phyloP scores from a whole-genome alignment of 2,888 invertebrate species.

The Zhuqinia jingwanae region DNA sequence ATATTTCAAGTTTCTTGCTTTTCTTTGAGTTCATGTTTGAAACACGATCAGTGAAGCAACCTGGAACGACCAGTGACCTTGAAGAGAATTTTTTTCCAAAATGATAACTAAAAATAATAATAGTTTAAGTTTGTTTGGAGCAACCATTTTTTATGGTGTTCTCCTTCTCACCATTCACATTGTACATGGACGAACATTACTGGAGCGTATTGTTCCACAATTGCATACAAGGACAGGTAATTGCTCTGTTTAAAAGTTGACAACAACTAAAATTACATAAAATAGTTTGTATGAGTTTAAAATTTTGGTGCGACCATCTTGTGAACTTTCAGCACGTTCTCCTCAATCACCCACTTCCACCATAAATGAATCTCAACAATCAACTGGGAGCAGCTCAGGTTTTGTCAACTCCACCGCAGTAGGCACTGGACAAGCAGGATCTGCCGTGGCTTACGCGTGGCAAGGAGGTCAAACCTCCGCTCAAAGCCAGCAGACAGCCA shows the following conservation, averaged over 20 bases:
- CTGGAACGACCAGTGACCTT: neutral
- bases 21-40: no score
- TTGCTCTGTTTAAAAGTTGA: no score
- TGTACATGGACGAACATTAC: neutral
- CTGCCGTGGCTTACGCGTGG: conserved; percentile 58
- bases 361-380: conserved; percentile 41
- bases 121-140: conserved; percentile 24
- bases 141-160: neutral
- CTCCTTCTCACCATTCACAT: conserved; percentile 3
- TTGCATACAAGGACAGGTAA: conserved; percentile 13
- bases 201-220: neutral
- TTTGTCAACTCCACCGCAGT: conserved; percentile 44
- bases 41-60: neutral
- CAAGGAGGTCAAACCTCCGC: conserved; percentile 63
- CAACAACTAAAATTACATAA: no score
- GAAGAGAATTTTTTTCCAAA: neutral
- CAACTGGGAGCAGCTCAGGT: conserved; percentile 21
- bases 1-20: no score
- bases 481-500: conserved; percentile 31
- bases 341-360: conserved; percentile 26
- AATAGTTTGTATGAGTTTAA: no score
- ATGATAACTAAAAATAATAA: neutral
- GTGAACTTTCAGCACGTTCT: conserved; percentile 27
- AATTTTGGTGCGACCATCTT: no score
- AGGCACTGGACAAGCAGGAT: conserved; percentile 40